Conservation (phyloP, 2,797 vertebrate species). For the Phyllotis vaccarum region DNA sequence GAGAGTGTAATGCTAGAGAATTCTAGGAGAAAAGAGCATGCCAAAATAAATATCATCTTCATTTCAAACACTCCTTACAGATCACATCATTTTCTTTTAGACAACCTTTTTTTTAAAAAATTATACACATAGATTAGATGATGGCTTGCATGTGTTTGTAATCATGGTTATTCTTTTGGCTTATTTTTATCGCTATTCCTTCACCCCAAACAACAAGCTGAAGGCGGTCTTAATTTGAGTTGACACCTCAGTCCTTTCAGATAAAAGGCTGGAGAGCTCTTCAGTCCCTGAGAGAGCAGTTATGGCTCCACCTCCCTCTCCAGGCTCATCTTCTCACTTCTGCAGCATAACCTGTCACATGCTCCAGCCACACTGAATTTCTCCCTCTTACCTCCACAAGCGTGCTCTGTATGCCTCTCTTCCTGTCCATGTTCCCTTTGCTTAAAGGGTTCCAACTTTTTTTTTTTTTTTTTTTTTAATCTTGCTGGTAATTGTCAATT, state of each 20-base stretch:
- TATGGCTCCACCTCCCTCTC: background rate
- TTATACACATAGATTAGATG: background rate
- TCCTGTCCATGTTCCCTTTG: background rate
- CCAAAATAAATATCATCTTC: background rate
- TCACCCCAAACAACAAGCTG: background rate
- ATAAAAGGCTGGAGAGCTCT: background rate
- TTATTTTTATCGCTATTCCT: background rate
- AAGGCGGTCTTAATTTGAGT: background rate
- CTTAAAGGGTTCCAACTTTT: background rate
- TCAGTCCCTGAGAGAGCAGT: background rate
- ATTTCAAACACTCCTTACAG: background rate
- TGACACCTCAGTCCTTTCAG: background rate
- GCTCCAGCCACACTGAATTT: background rate
- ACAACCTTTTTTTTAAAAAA: background rate
- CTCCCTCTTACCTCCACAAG: background rate
- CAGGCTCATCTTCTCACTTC: background rate
- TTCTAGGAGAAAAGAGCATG: background rate
- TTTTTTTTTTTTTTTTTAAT: background rate
- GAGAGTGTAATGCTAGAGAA: background rate
- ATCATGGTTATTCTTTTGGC: background rate
- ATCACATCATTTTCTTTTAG: slow-evolving; percentile 8
- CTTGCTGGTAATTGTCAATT: background rate
- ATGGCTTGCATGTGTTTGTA: background rate
- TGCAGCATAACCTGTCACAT: rapidly evolving
- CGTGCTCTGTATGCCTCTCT: background rate